Conservation (phyloP, 2,113 vertebrate genomes). For the Melanocharis versteri region DNA sequence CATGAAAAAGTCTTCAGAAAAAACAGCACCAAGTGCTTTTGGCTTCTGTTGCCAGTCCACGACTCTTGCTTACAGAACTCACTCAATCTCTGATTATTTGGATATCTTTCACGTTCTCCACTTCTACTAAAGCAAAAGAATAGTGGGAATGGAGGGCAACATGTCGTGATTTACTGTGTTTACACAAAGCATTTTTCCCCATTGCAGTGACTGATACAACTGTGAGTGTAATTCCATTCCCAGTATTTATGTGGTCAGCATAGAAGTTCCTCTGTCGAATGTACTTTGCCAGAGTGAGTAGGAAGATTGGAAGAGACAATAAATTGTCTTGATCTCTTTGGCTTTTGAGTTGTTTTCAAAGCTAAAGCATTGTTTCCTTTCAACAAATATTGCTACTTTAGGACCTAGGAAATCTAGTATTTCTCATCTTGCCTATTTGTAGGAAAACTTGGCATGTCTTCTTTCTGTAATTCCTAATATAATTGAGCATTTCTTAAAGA, state of each 20-base stretch:
- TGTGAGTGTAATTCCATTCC: constrained; percentile 10
- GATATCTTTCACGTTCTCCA: background rate
- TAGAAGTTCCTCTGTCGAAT: constrained; percentile 11
- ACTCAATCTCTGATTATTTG: background rate
- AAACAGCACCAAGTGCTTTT: background rate
- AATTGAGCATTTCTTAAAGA: background rate
- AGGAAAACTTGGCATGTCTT: background rate
- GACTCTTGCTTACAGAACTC: background rate
- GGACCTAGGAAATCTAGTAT: background rate
- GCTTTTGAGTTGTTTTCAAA: background rate
- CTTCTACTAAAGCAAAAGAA: background rate
- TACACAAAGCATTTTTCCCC: background rate
- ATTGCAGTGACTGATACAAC: background rate
- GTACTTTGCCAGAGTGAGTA: background rate
- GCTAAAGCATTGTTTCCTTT: background rate
- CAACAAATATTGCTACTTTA: background rate
- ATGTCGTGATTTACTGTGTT: background rate
- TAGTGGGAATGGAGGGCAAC: background rate
- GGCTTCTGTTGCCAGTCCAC: background rate
- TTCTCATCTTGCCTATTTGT: background rate
- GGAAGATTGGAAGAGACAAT: background rate
- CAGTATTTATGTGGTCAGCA: background rate
- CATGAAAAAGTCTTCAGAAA: background rate
- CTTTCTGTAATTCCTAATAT: background rate
- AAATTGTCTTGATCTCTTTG: background rate